Percentiles rank a stretch among this genome's conserved stretches.
phyloP scores from a whole-genome alignment of 2,888 invertebrate species.

The Himalopsyche anomala region DNA sequence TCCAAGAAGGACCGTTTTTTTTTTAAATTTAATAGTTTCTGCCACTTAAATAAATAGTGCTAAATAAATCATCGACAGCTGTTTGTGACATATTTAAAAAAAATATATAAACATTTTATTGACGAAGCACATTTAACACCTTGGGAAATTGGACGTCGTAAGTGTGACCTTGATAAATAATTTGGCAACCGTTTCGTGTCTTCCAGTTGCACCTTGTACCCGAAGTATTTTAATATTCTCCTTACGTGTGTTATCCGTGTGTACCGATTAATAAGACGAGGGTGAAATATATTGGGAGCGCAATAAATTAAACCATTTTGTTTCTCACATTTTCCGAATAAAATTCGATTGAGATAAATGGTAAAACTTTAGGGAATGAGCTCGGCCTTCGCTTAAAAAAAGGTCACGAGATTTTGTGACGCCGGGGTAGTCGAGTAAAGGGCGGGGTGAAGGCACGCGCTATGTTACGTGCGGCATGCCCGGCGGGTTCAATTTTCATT shows the following conservation, averaged over 20 bases:
- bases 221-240: conserved; percentile 1
- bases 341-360: conserved; percentile 37
- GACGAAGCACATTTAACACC: not conserved
- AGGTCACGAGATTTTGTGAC: not conserved
- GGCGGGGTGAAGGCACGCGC: conserved; percentile 15
- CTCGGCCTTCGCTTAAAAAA: not conserved
- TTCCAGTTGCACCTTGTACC: not conserved
- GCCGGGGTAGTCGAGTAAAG: not conserved
- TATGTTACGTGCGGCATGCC: not conserved
- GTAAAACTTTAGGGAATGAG: conserved; percentile 8
- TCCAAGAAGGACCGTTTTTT: no score
- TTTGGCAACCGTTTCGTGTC: conserved; percentile 12
- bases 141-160: conserved; percentile 2
- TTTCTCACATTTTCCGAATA: not conserved
- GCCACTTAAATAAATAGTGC: not conserved
- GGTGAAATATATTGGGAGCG: not conserved
- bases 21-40: not conserved
- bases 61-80: not conserved
- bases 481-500: conserved; percentile 35
- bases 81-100: not conserved
- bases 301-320: not conserved
- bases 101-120: not conserved
- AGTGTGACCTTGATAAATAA: conserved; percentile 21
- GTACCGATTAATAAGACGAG: conserved; percentile 10
- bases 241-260: not conserved